These are phyloP conservation scores for Cephus nigrinus DNA, from an alignment of 2,888 invertebrate genomes.

Conservation along the genomic window DNA sequence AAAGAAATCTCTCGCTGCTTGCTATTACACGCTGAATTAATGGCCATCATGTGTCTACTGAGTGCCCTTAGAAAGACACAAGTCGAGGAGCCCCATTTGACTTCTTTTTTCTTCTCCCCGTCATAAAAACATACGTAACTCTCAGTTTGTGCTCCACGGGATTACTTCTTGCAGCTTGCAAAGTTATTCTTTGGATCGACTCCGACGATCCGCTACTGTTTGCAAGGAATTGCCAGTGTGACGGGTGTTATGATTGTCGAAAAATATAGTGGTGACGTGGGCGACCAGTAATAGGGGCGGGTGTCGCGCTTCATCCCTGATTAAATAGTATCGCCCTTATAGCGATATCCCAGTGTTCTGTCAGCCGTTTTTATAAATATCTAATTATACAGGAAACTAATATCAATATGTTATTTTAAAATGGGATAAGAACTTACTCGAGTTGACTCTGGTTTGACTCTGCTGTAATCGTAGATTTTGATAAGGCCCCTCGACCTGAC, in stretches of 20 bases:
- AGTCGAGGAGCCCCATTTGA: neutral
- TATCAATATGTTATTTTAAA: neutral
- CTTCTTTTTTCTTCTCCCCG: too few relatives aligned
- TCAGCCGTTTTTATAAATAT: neutral
- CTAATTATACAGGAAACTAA: neutral
- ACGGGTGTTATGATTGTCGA: neutral
- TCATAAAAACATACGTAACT: neutral
- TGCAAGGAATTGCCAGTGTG: neutral
- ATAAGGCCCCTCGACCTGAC: constrained; percentile 26
- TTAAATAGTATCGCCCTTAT: neutral
- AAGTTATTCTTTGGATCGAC: neutral
- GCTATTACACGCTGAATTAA: neutral
- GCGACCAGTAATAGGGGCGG: neutral
- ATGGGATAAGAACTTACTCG: neutral
- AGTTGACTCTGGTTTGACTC: constrained; percentile 6
- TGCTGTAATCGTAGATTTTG: constrained; percentile 23
- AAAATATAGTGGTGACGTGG: neutral
- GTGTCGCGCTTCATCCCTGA: neutral
- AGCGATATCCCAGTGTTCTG: neutral
- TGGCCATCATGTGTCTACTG: neutral
- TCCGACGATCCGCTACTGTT: neutral
- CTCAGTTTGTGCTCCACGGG: neutral
- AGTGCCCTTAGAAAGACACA: neutral
- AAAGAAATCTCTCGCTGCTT: neutral
- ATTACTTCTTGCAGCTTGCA: neutral